Evolutionary conservation across 2,888 invertebrate genomes (phyloP).

Genomic region (Tetropium fuscum): DNA sequence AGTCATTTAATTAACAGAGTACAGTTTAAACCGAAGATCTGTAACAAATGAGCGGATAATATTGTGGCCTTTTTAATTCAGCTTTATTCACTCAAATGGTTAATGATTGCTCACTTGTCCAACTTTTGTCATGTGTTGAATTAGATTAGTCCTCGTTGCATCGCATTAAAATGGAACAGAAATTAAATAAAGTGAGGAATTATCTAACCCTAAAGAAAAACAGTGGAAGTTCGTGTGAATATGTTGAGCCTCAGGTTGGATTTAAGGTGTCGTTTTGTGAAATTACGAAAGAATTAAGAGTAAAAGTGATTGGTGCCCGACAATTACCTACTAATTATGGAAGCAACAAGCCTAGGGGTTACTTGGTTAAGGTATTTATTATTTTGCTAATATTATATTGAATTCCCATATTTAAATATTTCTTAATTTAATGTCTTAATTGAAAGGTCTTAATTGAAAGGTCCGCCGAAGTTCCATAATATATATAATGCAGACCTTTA

Average conservation of each 20-base stretch:
- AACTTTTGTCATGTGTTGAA: conserved; percentile 44
- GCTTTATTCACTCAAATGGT: conserved; percentile 55
- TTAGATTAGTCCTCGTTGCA: conserved; percentile 34
- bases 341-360: conserved; percentile 80
- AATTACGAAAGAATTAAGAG: conserved; percentile 72
- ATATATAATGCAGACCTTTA: too few species aligned
- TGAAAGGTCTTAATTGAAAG: too few species aligned
- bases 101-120: conserved; percentile 55
- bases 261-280: conserved; percentile 77
- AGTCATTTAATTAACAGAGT: conserved; percentile 33
- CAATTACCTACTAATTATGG: conserved; percentile 84
- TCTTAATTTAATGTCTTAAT: too few species aligned
- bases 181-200: conserved; percentile 47
- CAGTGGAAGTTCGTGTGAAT: conserved; percentile 17
- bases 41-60: conserved; percentile 44
- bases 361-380: conserved; percentile 78
- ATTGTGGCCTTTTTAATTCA: conserved; percentile 57
- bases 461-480: too few species aligned
- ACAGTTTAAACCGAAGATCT: conserved; percentile 34
- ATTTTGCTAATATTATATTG: neutral
- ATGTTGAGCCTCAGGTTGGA: conserved; percentile 77
- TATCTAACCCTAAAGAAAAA: conserved; percentile 42
- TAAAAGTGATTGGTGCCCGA: conserved; percentile 81
- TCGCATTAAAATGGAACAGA: conserved; percentile 48
- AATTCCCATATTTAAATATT: too few species aligned